Percentiles rank a stretch among this genome's conserved stretches.
Evolutionary conservation across 2,113 vertebrate genomes (phyloP).

Genomic region (Nesogale talazaci): DNA sequence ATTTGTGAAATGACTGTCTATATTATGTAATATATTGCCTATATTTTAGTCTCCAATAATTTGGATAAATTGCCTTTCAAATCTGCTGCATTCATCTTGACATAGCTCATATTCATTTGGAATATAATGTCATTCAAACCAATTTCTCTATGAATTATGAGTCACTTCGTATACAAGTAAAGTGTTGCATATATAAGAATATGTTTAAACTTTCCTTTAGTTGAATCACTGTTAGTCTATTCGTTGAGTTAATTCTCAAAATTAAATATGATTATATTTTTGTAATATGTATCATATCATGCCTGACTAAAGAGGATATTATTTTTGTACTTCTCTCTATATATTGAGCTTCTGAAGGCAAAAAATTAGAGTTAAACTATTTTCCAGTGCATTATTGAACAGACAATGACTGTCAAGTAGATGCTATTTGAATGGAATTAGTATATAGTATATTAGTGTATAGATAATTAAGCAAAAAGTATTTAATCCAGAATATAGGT

Average conservation of each 20-base stretch:
- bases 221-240: not conserved
- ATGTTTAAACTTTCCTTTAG: not conserved
- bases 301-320: not conserved
- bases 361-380: not conserved
- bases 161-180: not conserved
- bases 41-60: not conserved
- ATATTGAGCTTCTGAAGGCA: not conserved
- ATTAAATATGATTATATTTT: not conserved
- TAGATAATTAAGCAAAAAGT: not conserved
- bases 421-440: not conserved
- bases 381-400: not conserved
- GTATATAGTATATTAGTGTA: no score
- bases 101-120: slow-evolving; percentile 12
- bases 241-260: not conserved
- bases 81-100: not conserved
- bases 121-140: not conserved
- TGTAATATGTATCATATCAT: not conserved
- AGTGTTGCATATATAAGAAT: not conserved
- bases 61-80: not conserved
- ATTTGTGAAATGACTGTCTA: not conserved
- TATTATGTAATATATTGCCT: not conserved
- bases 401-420: not conserved
- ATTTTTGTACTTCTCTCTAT: not conserved
- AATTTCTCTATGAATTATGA: not conserved
- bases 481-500: not conserved